Percentiles rank a stretch among this genome's conserved stretches.
phyloP scores from a whole-genome alignment of 2,888 invertebrate genomes.

The Synanthedon tipuliformis region DNA sequence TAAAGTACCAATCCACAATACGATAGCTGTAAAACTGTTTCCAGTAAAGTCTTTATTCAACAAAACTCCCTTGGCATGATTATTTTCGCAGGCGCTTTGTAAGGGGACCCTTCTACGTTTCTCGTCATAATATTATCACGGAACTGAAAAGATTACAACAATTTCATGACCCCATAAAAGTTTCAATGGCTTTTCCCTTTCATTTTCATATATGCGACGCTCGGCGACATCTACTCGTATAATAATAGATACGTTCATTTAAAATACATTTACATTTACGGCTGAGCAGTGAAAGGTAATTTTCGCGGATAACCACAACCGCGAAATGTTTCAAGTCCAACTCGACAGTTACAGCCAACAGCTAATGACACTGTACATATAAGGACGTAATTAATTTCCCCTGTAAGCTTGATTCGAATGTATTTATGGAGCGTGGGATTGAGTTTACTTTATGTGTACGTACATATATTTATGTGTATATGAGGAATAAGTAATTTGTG shows the following conservation, averaged over 20 bases:
- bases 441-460: not conserved
- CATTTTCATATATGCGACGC: constrained; percentile 29
- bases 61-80: too few species aligned
- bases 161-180: constrained; percentile 29
- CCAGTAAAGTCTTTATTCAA: too few species aligned
- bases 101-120: too few species aligned
- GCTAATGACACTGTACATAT: constrained; percentile 6
- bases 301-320: constrained; percentile 9
- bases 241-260: constrained; percentile 49
- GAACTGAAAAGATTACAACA: constrained; percentile 10
- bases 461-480: too few species aligned
- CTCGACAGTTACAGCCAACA: not conserved
- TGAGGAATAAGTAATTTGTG: too few species aligned
- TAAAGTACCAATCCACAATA: too few species aligned
- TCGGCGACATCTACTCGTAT: constrained; percentile 19
- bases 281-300: constrained; percentile 32
- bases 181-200: constrained; percentile 31
- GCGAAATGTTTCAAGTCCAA: not conserved
- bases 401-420: constrained; percentile 8
- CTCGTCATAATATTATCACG: not conserved
- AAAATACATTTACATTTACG: constrained; percentile 50
- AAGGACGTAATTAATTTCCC: constrained; percentile 12
- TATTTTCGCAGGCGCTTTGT: too few species aligned
- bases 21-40: too few species aligned
- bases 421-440: constrained; percentile 7